phyloP scores from a whole-genome alignment of 2,113 vertebrate species.

The Caranx ignobilis region DNA sequence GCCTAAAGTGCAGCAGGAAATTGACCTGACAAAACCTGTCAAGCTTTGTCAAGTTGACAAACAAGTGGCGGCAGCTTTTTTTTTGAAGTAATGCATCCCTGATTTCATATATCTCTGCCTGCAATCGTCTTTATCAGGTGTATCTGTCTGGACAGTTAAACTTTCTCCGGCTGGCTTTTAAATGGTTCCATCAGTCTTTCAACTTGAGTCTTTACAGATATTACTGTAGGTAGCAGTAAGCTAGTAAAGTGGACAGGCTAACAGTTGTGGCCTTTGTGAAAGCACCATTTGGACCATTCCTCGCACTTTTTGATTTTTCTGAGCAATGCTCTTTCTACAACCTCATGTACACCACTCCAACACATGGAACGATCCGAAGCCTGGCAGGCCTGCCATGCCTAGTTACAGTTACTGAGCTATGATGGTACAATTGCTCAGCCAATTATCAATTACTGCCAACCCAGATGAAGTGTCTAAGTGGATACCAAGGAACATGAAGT shows the following conservation, averaged over 20 bases:
- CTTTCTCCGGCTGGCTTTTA: not conserved
- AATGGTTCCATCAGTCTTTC: not conserved
- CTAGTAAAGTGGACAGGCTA: no score
- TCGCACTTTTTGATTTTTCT: no score
- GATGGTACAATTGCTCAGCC: not conserved
- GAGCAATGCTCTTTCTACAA: not conserved
- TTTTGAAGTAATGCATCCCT: no score
- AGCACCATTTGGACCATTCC: no score
- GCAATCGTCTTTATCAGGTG: not conserved
- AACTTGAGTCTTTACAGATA: not conserved
- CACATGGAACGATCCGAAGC: not conserved
- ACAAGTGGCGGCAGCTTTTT: not conserved
- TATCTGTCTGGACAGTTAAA: not conserved
- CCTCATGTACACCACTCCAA: not conserved
- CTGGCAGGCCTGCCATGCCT: not conserved
- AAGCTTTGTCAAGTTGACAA: not conserved
- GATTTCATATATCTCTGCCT: not conserved
- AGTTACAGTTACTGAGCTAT: not conserved
- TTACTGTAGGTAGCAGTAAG: no score
- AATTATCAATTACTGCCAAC: no score
- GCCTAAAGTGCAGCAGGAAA: not conserved
- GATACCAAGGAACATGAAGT: no score
- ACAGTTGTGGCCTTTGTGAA: no score
- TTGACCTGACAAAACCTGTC: not conserved
- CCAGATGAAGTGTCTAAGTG: no score